Evolutionary conservation across 2,888 invertebrate species (phyloP).

Genomic region (Rhamphomyia laevipes): DNA sequence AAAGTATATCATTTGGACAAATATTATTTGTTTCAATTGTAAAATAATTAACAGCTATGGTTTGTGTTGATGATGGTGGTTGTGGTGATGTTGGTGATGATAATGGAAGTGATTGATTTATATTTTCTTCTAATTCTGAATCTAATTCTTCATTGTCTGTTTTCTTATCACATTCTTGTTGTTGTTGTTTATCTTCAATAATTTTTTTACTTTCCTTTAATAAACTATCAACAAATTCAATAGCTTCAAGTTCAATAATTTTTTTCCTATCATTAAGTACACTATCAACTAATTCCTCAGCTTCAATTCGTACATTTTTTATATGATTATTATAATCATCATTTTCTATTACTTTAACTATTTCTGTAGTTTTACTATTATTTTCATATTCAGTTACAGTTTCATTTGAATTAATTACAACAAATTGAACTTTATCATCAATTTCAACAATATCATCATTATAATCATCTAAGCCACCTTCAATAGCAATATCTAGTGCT

Average conservation of each 20-base stretch:
- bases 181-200: slow-evolving; percentile 6
- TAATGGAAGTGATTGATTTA: background rate
- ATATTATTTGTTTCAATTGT: too few species aligned
- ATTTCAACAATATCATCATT: slow-evolving; percentile 8
- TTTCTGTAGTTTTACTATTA: too few species aligned
- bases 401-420: background rate
- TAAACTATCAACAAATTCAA: slow-evolving; percentile 16
- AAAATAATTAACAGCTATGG: too few species aligned
- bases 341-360: too few species aligned
- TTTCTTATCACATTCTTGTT: background rate
- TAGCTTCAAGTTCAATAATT: slow-evolving; percentile 8
- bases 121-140: background rate
- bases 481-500: slow-evolving; percentile 17
- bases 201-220: slow-evolving; percentile 15
- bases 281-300: background rate
- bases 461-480: slow-evolving; percentile 9
- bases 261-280: background rate
- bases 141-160: background rate
- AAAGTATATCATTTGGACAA: too few species aligned
- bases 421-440: background rate
- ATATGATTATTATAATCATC: slow-evolving; percentile 1
- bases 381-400: background rate
- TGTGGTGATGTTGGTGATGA: too few species aligned
- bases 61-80: too few species aligned
- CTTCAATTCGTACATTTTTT: slow-evolving; percentile 2